Conservation (phyloP, 2,113 vertebrate genomes). For the Triplophysa tibetana region DNA sequence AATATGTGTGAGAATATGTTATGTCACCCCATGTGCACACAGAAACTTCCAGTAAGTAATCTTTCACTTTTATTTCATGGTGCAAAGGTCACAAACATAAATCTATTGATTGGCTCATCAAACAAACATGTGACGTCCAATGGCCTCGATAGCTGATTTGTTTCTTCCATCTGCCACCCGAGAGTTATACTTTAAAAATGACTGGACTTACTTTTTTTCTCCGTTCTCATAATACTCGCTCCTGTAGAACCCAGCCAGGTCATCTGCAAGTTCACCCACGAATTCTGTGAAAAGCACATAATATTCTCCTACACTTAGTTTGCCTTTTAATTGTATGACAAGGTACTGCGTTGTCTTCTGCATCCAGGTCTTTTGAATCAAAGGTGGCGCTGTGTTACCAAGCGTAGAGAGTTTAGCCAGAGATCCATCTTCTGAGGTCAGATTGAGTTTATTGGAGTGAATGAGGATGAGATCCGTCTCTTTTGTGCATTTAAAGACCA, state of each 20-base stretch:
- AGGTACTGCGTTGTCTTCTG: constrained; percentile 76
- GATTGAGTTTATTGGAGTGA: constrained; percentile 88
- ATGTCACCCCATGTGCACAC: background rate
- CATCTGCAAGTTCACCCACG: constrained; percentile 81
- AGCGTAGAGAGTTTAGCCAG: background rate
- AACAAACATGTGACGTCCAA: constrained; percentile 15
- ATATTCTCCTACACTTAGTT: constrained; percentile 50
- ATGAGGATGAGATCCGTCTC: constrained; percentile 84
- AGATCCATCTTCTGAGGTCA: constrained; percentile 50
- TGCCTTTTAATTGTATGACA: constrained; percentile 69
- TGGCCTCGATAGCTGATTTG: background rate
- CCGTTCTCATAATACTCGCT: constrained; percentile 79
- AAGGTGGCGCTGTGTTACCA: background rate
- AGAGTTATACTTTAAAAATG: background rate
- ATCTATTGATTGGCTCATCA: background rate
- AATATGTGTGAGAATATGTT: background rate
- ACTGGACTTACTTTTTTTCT: constrained; percentile 66
- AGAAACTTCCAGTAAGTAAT: background rate
- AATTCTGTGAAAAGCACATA: constrained; percentile 78
- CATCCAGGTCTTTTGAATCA: constrained; percentile 60
- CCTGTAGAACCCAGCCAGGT: constrained; percentile 87
- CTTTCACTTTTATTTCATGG: background rate
- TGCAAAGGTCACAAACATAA: constrained; percentile 22
- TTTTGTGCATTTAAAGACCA: constrained; percentile 72
- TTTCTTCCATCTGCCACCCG: background rate